A percentile compares a stretch with the other conserved stretches of the same genome.
These are phyloP conservation scores for Nephrotoma guestfalica DNA, from an alignment of 2,888 invertebrate species.

Conservation along the genomic window DNA sequence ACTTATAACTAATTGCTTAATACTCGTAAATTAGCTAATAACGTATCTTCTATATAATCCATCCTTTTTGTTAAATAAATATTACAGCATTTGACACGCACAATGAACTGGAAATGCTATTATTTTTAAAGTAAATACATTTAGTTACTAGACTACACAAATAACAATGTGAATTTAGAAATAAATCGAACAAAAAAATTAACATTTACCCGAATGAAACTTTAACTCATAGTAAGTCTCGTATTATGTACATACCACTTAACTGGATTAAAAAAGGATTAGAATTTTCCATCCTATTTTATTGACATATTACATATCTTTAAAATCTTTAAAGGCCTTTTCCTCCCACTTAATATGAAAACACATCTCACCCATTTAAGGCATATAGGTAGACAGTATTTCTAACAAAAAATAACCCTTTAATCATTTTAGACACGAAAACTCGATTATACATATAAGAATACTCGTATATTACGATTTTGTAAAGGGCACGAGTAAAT, in stretches of 20 bases:
- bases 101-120: too few species aligned
- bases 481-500: too few species aligned
- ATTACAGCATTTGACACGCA: too few species aligned
- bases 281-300: not conserved
- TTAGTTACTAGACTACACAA: too few species aligned
- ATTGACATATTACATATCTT: not conserved
- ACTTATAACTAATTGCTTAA: too few species aligned
- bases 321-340: not conserved
- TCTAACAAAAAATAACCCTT: not conserved
- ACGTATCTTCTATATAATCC: too few species aligned
- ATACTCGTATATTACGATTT: not conserved
- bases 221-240: not conserved
- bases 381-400: too few species aligned
- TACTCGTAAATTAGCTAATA: too few species aligned
- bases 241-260: not conserved
- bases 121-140: too few species aligned
- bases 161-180: too few species aligned
- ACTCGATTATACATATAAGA: not conserved
- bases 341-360: not conserved
- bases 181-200: not conserved
- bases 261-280: not conserved
- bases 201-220: not conserved
- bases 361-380: too few species aligned
- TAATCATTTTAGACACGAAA: not conserved
- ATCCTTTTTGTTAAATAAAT: too few species aligned